These are phyloP conservation scores for Gambelia wislizenii DNA, from an alignment of 2,797 vertebrate genomes.

Conservation along the genomic window DNA sequence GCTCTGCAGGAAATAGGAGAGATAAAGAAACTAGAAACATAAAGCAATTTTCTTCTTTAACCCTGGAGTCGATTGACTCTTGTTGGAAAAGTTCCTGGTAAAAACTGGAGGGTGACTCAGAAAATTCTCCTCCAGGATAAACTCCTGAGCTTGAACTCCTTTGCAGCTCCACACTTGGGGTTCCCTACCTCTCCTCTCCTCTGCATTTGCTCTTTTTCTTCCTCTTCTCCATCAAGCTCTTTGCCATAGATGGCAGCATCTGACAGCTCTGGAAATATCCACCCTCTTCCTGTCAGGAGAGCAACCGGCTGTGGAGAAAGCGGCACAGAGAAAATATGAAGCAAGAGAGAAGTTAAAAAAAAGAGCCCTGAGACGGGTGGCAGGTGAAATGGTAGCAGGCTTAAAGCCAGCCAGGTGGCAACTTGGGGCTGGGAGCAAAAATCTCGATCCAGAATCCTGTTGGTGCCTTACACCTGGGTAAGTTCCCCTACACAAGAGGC, in stretches of 20 bases:
- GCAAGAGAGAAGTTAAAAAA: rapidly evolving
- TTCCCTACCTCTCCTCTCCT: too few relatives aligned
- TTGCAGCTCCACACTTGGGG: not conserved
- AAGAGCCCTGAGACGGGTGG: not conserved
- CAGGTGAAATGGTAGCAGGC: not conserved
- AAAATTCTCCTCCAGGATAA: not conserved
- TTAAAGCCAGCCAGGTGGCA: not conserved
- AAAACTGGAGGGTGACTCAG: not conserved
- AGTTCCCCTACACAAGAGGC: too few relatives aligned
- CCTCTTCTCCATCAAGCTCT: not conserved
- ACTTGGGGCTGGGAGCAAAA: not conserved
- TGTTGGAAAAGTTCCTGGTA: not conserved
- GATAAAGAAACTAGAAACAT: not conserved
- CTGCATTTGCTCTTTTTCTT: not conserved
- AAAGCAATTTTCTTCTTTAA: too few relatives aligned
- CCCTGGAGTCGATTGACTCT: not conserved
- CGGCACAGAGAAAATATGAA: rapidly evolving
- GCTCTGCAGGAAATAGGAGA: not conserved
- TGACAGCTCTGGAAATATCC: rapidly evolving
- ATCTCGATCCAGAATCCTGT: not conserved
- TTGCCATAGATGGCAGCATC: conserved; percentile 53
- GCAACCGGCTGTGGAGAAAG: not conserved
- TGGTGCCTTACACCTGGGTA: too few relatives aligned
- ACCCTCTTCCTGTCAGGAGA: not conserved
- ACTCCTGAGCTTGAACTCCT: too few relatives aligned